A percentile compares a stretch with the other conserved stretches of the same genome.
Evolutionary conservation across 2,113 vertebrate species (phyloP).

Genomic region (Paedocypris sp.): DNA sequence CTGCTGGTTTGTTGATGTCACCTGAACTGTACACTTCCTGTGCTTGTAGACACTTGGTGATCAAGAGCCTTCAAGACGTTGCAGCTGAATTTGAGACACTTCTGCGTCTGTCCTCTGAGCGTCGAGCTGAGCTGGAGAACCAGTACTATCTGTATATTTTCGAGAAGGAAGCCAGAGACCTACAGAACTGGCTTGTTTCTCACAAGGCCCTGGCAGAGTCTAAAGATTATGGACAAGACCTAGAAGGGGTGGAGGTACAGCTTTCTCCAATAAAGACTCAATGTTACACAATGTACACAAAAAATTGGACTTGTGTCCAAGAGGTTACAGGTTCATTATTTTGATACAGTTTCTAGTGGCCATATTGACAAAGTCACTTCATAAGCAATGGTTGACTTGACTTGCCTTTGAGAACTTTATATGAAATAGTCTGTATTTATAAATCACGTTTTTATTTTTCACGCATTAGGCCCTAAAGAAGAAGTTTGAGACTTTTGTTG

Average conservation of each 20-base stretch:
- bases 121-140: slow-evolving; percentile 53
- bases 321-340: too few relatives aligned
- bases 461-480: slow-evolving; percentile 73
- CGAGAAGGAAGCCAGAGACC: slow-evolving; percentile 67
- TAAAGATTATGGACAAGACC: slow-evolving; percentile 69
- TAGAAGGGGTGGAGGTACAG: slow-evolving; percentile 71
- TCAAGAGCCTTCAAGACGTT: slow-evolving; percentile 53
- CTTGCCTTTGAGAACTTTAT: too few relatives aligned
- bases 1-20: background rate
- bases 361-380: too few relatives aligned
- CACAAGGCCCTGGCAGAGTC: slow-evolving; percentile 62
- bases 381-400: too few relatives aligned
- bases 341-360: too few relatives aligned
- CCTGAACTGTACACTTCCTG: background rate
- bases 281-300: too few relatives aligned
- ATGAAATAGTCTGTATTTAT: too few relatives aligned
- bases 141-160: slow-evolving; percentile 68
- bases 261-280: background rate
- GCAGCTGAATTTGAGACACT: slow-evolving; percentile 53
- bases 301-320: too few relatives aligned
- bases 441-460: too few relatives aligned
- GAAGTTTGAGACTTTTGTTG: slow-evolving; percentile 68
- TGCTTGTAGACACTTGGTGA: slow-evolving; percentile 49
- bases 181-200: slow-evolving; percentile 68
- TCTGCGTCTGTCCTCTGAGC: slow-evolving; percentile 48